These are phyloP conservation scores for Phyllotreta cruciferae DNA, from an alignment of 2,888 invertebrate genomes.

Conservation along the genomic window DNA sequence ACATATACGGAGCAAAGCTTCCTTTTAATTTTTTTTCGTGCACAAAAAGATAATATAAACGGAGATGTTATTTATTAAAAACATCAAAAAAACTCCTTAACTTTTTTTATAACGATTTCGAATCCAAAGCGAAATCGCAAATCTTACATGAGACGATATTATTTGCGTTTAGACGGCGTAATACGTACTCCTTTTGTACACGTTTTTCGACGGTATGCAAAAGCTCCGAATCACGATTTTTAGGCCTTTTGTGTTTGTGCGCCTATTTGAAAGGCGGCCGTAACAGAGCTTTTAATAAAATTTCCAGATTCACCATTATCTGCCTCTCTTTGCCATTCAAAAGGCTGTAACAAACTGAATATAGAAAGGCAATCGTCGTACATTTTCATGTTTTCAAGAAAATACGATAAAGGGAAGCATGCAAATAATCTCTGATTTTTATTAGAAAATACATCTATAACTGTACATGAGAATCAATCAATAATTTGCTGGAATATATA, in stretches of 20 bases:
- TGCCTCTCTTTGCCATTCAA: slow-evolving; percentile 27
- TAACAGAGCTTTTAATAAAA: slow-evolving; percentile 47
- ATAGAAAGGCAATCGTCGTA: slow-evolving; percentile 22
- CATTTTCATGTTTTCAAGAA: slow-evolving; percentile 29
- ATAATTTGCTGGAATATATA: no score
- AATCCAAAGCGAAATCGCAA: slow-evolving; percentile 41
- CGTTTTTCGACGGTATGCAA: slow-evolving; percentile 52
- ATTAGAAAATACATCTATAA: slow-evolving; percentile 21
- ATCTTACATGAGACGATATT: slow-evolving; percentile 43
- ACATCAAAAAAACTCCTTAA: no score
- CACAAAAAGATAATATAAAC: no score
- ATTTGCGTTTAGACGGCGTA: slow-evolving; percentile 49
- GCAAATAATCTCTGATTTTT: slow-evolving; percentile 25
- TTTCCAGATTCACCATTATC: slow-evolving; percentile 36
- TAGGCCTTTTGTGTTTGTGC: slow-evolving; percentile 60
- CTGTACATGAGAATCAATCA: no score
- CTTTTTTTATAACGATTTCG: slow-evolving; percentile 27
- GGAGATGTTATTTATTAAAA: no score
- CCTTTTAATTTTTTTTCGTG: no score
- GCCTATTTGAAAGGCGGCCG: slow-evolving; percentile 61
- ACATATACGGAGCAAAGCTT: no score
- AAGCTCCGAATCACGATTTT: slow-evolving; percentile 55
- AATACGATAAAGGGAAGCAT: slow-evolving; percentile 15
- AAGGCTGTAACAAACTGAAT: slow-evolving; percentile 29
- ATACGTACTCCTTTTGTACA: slow-evolving; percentile 50